Evolutionary conservation across 2,888 invertebrate genomes (phyloP).

Genomic region (Tiphia femorata): DNA sequence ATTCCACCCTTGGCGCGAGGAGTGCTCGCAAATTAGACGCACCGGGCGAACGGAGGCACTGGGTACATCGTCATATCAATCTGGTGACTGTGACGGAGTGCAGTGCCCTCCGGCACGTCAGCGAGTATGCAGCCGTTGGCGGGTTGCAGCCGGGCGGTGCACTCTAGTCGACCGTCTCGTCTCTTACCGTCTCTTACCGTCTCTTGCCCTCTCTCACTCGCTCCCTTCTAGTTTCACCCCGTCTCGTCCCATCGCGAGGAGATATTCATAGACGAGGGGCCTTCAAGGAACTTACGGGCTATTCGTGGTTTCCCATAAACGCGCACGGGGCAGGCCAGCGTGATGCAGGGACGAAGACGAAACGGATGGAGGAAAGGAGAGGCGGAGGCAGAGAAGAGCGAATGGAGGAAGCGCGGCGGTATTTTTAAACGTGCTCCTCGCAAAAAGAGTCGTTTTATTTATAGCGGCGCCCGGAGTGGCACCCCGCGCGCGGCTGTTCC

Average conservation of each 20-base stretch:
- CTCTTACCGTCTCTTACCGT: too few relatives aligned
- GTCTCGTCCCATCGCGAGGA: slow-evolving; percentile 43
- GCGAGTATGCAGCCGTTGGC: too few relatives aligned
- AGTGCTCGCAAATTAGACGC: neutral
- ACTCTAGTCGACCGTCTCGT: slow-evolving; percentile 21
- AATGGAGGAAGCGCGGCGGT: slow-evolving; percentile 44
- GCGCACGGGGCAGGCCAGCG: slow-evolving; percentile 30
- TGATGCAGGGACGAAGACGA: too few relatives aligned
- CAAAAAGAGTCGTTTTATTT: slow-evolving; percentile 40
- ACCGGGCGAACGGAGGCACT: neutral
- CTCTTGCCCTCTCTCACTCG: slow-evolving; percentile 2
- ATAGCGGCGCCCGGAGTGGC: slow-evolving; percentile 21
- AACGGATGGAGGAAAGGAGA: too few relatives aligned
- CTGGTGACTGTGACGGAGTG: slow-evolving; percentile 37
- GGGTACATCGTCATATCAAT: neutral
- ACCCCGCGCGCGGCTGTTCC: neutral
- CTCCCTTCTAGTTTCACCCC: slow-evolving; percentile 10
- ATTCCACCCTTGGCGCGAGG: neutral
- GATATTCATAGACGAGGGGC: slow-evolving; percentile 65
- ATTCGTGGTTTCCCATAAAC: slow-evolving; percentile 66
- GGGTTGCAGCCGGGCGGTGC: slow-evolving; percentile 21
- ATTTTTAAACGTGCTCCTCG: slow-evolving; percentile 43
- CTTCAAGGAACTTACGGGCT: slow-evolving; percentile 60
- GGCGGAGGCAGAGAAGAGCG: slow-evolving; percentile 16
- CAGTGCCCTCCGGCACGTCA: slow-evolving; percentile 53